Base-by-base conservation (phyloP, 2,113 vertebrate species). In the Cynoglossus semilaevis region DNA sequence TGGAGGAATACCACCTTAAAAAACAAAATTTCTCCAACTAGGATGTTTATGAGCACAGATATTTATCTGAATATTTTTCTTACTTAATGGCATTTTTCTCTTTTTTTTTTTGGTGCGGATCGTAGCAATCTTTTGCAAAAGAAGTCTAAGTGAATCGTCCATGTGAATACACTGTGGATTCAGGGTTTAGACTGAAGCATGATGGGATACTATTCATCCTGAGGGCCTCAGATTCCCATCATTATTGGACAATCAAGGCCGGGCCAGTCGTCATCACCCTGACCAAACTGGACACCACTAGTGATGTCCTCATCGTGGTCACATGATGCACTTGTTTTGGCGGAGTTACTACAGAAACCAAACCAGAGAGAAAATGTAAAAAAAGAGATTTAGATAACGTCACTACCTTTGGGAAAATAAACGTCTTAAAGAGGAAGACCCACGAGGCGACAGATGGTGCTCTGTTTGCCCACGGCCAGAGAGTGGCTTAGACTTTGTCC, bases 201-300 rank as follows among this genome's bases (percentile, higher is more conserved):
- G 73, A 70, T 74, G 45, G 45, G 52, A 52, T 46, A 63, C 64
- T 78, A 74, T 71, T 67, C 63, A 69, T 58, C 51, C 12, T 40
- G 9, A 40, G 12, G 37, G 9, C 37, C 9, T 40, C 37, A 29
- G 43, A 70, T 67, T 74, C 64, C 58, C 64, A 44, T 83, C 70
- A 77, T 75, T 75, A 80, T 72, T 50, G 66, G 49, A 77, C 73
- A 63, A 74, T 77, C 62, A 69, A 51, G 64, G 58, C 66, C 34
- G 58, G 22, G 40, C 74, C 67, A 16, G 56, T 57, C 74, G 70
- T 74, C 78, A 64, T 77, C 40, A 9, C 45, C 49, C 48, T 46
- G 55, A 60, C 70, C 60, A 74, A 67, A 57, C 62, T 76, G 70
- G 78, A 80, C 44, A 74, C 51, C 55, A 62, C 58, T 59, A 63